Conservation (phyloP, 2,113 vertebrate species). For the Nymphicus hollandicus region DNA sequence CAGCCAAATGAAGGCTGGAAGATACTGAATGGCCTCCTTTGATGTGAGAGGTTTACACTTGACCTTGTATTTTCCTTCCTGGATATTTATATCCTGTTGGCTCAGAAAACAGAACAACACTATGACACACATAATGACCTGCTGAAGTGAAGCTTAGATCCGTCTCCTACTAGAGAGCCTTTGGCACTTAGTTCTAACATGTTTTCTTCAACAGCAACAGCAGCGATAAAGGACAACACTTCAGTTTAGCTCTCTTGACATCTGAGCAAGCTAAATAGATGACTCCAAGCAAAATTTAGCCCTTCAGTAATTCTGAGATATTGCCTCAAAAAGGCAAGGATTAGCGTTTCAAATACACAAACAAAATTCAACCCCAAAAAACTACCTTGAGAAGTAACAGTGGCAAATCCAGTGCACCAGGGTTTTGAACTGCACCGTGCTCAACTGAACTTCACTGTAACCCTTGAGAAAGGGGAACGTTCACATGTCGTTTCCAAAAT, state of each 20-base stretch:
- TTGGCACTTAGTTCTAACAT: background rate
- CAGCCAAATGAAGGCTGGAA: background rate
- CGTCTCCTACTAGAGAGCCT: background rate
- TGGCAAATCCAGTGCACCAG: fast-evolving
- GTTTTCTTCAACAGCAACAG: background rate
- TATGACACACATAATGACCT: background rate
- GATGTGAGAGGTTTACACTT: background rate
- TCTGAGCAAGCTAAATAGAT: background rate
- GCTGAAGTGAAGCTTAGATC: background rate
- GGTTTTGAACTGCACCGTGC: fast-evolving
- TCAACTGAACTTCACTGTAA: fast-evolving
- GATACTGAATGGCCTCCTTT: background rate
- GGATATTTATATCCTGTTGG: background rate
- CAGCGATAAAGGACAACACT: background rate
- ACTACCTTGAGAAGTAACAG: background rate
- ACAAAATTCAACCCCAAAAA: background rate
- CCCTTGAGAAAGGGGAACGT: fast-evolving
- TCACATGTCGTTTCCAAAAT: fast-evolving
- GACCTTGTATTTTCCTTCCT: slow-evolving; percentile 19
- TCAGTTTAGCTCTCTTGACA: background rate
- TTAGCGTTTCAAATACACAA: background rate
- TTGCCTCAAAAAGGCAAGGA: background rate
- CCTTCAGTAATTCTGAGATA: background rate
- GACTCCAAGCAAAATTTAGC: background rate
- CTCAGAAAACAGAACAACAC: background rate